These are phyloP conservation scores for Agapostemon virescens DNA, from an alignment of 2,888 invertebrate species.

Conservation along the genomic window DNA sequence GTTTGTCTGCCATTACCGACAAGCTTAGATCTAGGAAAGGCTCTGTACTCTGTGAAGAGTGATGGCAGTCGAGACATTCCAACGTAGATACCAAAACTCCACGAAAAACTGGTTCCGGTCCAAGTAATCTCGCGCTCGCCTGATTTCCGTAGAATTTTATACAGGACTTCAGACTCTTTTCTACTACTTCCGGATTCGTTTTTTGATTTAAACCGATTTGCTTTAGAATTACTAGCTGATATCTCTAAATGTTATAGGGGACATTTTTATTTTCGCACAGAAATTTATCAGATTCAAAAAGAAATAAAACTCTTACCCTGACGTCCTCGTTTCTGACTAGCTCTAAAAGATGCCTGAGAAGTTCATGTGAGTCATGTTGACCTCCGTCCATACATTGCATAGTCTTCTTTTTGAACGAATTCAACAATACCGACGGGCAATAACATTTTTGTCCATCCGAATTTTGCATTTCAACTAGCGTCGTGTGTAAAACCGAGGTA, in stretches of 20 bases:
- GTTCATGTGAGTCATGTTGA: constrained; percentile 98
- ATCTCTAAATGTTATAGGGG: constrained; percentile 83
- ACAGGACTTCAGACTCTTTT: constrained; percentile 88
- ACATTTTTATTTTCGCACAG: background rate
- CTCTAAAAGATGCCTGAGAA: constrained; percentile 94
- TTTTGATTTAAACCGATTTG: constrained; percentile 88
- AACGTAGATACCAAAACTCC: constrained; percentile 94
- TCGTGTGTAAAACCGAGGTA: constrained; percentile 86
- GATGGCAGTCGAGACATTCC: constrained; percentile 93
- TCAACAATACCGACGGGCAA: constrained; percentile 85
- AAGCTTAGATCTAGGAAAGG: constrained; percentile 97
- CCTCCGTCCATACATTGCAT: constrained; percentile 96
- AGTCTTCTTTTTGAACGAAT: constrained; percentile 85
- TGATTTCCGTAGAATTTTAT: constrained; percentile 92
- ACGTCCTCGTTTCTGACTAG: constrained; percentile 88
- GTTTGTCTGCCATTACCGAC: constrained; percentile 90
- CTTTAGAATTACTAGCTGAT: constrained; percentile 90
- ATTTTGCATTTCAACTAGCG: constrained; percentile 86
- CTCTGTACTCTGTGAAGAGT: constrained; percentile 93
- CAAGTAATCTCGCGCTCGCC: constrained; percentile 88
- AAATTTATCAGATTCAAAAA: background rate
- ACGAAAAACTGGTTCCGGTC: constrained; percentile 95
- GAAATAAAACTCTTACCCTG: constrained; percentile 71
- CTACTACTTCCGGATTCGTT: constrained; percentile 85
- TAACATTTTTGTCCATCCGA: constrained; percentile 84